Evolutionary conservation across 1,140 invertebrate species (phyloP).

Genomic region (Physella acuta): DNA sequence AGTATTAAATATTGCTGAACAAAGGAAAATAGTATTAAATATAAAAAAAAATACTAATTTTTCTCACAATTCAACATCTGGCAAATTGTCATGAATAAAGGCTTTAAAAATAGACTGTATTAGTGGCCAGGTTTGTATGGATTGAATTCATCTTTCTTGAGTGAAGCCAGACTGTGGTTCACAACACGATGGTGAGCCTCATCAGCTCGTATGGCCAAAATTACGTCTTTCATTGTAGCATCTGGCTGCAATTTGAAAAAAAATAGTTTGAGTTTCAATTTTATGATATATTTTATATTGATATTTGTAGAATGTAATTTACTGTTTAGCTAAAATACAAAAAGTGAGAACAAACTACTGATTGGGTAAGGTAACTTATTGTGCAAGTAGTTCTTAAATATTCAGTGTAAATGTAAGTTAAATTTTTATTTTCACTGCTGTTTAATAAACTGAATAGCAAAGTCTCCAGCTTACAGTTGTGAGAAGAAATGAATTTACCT

Average conservation of each 20-base stretch:
- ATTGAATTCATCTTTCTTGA: constrained; percentile 50
- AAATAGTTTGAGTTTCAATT: constrained; percentile 1
- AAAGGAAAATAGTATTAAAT: not conserved
- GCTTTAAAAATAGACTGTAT: not conserved
- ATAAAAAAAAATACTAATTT: no score
- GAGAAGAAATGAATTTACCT: constrained; percentile 31
- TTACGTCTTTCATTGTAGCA: constrained; percentile 53
- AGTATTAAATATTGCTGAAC: no score
- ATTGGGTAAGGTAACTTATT: no score
- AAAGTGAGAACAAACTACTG: no score
- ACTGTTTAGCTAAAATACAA: no score
- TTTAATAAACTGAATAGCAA: no score
- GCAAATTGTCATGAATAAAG: not conserved
- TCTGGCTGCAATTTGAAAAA: constrained; percentile 34
- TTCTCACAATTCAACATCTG: no score
- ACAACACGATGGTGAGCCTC: constrained; percentile 60
- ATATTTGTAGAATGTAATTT: no score
- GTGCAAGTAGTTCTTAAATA: no score
- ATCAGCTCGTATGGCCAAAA: constrained; percentile 54
- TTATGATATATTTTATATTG: no score
- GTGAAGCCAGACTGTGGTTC: constrained; percentile 54
- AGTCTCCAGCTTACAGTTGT: not conserved
- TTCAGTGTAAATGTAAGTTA: no score
- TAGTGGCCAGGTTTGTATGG: constrained; percentile 55
- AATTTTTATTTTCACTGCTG: no score